Conservation (phyloP, 2,113 vertebrate genomes). For the Mastomys natalensis region DNA sequence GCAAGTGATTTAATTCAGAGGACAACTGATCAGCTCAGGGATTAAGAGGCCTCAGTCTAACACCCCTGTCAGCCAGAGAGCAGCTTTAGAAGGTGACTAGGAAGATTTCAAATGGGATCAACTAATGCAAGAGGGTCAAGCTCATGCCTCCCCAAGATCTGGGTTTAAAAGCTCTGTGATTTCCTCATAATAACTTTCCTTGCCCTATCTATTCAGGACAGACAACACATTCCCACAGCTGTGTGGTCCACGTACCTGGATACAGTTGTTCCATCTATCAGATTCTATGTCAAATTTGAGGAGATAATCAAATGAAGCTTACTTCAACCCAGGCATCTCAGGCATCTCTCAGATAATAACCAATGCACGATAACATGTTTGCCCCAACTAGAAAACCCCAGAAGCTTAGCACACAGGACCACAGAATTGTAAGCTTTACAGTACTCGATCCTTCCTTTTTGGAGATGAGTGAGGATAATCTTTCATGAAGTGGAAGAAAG, state of each 20-base stretch:
- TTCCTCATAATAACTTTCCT: background rate
- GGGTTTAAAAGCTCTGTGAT: background rate
- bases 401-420: background rate
- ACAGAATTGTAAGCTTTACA: background rate
- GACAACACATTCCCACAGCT: background rate
- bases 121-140: background rate
- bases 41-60: constrained; percentile 52
- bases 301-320: background rate
- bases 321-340: background rate
- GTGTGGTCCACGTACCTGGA: background rate
- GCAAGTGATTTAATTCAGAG: constrained; percentile 60
- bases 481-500: background rate
- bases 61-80: background rate
- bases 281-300: background rate
- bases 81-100: constrained; percentile 2
- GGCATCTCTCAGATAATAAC: background rate
- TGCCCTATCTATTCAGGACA: background rate
- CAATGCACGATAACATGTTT: background rate
- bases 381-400: background rate
- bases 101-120: constrained; percentile 58
- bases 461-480: background rate
- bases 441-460: background rate
- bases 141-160: too few species aligned
- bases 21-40: constrained; percentile 27
- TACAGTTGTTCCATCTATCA: background rate